Base-by-base conservation (phyloP, 2,888 invertebrate species). In the Emmelina monodactyla region DNA sequence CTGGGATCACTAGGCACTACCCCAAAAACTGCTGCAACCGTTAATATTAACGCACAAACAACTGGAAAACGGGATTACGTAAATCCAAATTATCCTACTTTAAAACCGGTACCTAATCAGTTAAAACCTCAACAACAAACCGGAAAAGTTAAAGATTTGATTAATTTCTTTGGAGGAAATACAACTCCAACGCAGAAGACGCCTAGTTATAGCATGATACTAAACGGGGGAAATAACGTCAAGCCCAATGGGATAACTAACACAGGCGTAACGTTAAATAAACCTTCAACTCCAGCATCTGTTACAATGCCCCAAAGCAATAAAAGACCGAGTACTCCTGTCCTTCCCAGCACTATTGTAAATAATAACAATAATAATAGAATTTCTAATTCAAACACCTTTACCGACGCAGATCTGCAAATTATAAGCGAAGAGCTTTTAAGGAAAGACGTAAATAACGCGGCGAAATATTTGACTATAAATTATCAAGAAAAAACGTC, bases 401-500 rank as follows among this genome's bases (percentile, higher is more conserved):
- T 59, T 0, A 83, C 81, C 35, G 87, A 89, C 50, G 73, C 75
- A 44, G 87, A 90, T 62, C 60, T 90, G 29, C 82, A 85, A 50
- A 82, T 83, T 30, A 69, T 92, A 33, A 86, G 89, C 11, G 92
- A 92, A 67, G 83, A 84, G 34, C 66, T 92, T 13, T 80, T 88
- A 37, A 82, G 80, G 37, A 88, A 88, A 55, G 92, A 92, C 55
- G 68, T 65, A 1, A 91, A 90, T 59, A 91, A 90, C 59, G 88
- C 88, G 28, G 84, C 88, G 4, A 85, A 71, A 53, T 83, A 84
- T 45, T 76, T 91, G n/a, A 85, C 82, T 0, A 54, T 92, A 2
- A 89, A 91, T 60, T 81, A 86, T 40, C 92, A 93, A 70, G 87
- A 86, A 42, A 85, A 85, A 59, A 91, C 91, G 0, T 83, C 86